phyloP scores from a whole-genome alignment of 2,113 vertebrate genomes.

The Etheostoma cragini region DNA sequence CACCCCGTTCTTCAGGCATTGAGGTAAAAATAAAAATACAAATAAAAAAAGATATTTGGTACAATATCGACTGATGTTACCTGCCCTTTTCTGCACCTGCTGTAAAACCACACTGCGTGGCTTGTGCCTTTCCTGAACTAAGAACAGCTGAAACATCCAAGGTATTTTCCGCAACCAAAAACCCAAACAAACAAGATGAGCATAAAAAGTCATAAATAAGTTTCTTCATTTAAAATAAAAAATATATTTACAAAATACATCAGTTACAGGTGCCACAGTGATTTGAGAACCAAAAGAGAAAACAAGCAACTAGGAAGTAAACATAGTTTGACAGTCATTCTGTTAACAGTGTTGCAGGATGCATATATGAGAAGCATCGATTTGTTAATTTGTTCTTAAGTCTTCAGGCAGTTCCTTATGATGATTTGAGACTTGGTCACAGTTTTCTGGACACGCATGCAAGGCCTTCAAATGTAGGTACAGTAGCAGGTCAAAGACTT shows the following conservation, averaged over 20 bases:
- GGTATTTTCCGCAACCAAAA: slow-evolving; percentile 49
- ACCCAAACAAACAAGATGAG: slow-evolving; percentile 32
- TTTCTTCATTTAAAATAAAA: slow-evolving; percentile 67
- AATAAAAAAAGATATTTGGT: not conserved
- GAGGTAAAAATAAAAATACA: slow-evolving; percentile 21
- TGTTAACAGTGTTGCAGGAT: slow-evolving; percentile 62
- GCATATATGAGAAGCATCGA: slow-evolving; percentile 35
- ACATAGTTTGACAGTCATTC: slow-evolving; percentile 59
- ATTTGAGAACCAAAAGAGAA: slow-evolving; percentile 62
- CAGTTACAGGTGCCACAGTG: slow-evolving; percentile 69
- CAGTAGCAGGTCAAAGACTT: slow-evolving; percentile 53
- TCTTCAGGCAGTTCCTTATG: slow-evolving; percentile 41
- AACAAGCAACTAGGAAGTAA: slow-evolving; percentile 54
- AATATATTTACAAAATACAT: slow-evolving; percentile 71
- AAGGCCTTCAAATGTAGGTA: slow-evolving; percentile 58
- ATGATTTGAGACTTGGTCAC: slow-evolving; percentile 57
- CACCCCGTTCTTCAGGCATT: slow-evolving; percentile 35
- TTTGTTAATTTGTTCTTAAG: slow-evolving; percentile 32
- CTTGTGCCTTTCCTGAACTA: slow-evolving; percentile 52
- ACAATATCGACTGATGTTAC: slow-evolving; percentile 13
- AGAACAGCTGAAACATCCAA: slow-evolving; percentile 47
- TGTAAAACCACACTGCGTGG: slow-evolving; percentile 28
- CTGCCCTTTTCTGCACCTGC: slow-evolving; percentile 14
- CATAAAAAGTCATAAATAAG: slow-evolving; percentile 76
- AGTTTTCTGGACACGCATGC: slow-evolving; percentile 67